phyloP scores from a whole-genome alignment of 1,140 invertebrate species.

The Drosophila ananassae region DNA sequence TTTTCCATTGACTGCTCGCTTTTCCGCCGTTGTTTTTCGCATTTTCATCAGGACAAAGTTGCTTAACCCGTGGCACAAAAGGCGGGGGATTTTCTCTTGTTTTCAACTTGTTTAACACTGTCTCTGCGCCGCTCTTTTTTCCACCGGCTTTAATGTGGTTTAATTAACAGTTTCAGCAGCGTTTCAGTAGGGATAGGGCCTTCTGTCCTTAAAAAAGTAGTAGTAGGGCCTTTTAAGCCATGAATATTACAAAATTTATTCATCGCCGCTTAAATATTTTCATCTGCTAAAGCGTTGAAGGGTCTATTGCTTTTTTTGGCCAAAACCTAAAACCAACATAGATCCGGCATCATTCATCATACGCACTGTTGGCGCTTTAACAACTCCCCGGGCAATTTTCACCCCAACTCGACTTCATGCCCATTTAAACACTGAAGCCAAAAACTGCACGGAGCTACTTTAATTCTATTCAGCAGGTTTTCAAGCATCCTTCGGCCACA shows the following conservation, averaged over 20 bases:
- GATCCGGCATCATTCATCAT: conserved; percentile 41
- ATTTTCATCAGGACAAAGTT: conserved; percentile 74
- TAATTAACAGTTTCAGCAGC: conserved; percentile 59
- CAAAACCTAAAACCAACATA: conserved; percentile 18
- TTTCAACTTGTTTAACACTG: conserved; percentile 49
- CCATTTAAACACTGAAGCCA: conserved; percentile 48
- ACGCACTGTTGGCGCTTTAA: conserved; percentile 23
- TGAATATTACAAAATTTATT: background rate
- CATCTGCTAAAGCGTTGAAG: background rate
- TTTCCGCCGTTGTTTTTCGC: conserved; percentile 66
- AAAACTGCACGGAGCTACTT: conserved; percentile 42
- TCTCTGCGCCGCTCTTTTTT: conserved; percentile 19
- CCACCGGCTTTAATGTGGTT: conserved; percentile 63
- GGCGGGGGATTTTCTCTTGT: conserved; percentile 24
- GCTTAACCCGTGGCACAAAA: conserved; percentile 42
- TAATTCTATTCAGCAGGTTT: conserved; percentile 46
- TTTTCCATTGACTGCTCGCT: conserved; percentile 27
- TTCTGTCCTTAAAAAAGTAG: background rate
- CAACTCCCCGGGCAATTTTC: background rate
- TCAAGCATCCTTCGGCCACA: conserved; percentile 29
- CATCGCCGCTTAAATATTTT: background rate
- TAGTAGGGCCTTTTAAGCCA: background rate
- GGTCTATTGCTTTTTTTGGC: background rate
- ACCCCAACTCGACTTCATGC: conserved; percentile 30
- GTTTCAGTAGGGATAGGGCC: conserved; percentile 12